phyloP scores from a whole-genome alignment of 2,888 invertebrate genomes.

The Lysandra coridon region DNA sequence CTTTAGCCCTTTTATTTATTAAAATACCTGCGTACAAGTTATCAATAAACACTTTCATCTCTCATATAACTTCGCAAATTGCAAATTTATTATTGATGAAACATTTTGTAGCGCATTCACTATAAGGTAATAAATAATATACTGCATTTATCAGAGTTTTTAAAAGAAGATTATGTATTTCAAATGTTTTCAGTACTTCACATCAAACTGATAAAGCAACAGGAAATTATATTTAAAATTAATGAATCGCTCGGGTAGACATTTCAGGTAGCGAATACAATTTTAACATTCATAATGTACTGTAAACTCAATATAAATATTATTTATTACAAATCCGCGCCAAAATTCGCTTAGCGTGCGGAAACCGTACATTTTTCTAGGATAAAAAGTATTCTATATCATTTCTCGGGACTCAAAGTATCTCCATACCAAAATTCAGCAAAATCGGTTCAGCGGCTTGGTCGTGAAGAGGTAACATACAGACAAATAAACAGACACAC shows the following conservation, averaged over 20 bases:
- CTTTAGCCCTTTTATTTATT: too few relatives aligned
- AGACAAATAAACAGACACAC: too few relatives aligned
- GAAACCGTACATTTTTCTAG: too few relatives aligned
- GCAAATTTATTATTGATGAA: conserved; percentile 18
- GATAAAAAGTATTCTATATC: too few relatives aligned
- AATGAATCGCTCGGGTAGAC: neutral
- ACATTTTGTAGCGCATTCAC: neutral
- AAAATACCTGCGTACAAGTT: neutral
- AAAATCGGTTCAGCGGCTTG: too few relatives aligned
- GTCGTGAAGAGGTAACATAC: too few relatives aligned
- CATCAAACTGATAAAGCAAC: neutral
- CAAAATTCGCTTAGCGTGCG: too few relatives aligned
- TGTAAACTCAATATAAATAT: too few relatives aligned
- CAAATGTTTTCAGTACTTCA: neutral
- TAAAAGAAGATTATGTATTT: neutral
- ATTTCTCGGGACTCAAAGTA: too few relatives aligned
- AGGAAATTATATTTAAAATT: neutral
- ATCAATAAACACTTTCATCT: neutral
- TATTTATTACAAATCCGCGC: too few relatives aligned
- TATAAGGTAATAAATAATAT: conserved; percentile 14
- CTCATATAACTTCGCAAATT: neutral
- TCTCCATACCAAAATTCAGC: too few relatives aligned
- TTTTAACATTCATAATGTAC: neutral
- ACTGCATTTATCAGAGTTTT: neutral
- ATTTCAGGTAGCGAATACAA: neutral